Conservation (phyloP, 2,888 invertebrate genomes). For the Belgica antarctica region DNA sequence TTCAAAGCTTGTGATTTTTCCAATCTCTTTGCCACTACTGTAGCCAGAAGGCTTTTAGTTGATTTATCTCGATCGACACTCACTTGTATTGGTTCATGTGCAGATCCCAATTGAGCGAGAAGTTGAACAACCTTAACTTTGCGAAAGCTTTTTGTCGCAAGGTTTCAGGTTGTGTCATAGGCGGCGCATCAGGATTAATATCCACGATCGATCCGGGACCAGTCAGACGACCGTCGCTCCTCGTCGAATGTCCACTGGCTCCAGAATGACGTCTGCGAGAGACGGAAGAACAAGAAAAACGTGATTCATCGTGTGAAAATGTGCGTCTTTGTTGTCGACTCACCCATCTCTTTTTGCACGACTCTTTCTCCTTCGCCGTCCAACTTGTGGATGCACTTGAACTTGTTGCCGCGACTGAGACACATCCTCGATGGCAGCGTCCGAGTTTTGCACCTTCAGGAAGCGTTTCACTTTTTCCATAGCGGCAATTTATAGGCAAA, state of each 20-base stretch:
- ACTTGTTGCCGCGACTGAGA: slow-evolving; percentile 32
- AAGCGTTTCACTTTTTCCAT: slow-evolving; percentile 40
- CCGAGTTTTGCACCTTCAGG: slow-evolving; percentile 31
- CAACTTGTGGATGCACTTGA: slow-evolving; percentile 41
- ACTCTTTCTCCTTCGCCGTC: slow-evolving; percentile 52
- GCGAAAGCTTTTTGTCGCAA: slow-evolving; percentile 55
- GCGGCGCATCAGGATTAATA: not conserved
- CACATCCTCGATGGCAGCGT: slow-evolving; percentile 16
- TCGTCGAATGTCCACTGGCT: slow-evolving; percentile 17
- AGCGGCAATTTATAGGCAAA: not conserved
- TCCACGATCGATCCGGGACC: slow-evolving; percentile 33
- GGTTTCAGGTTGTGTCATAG: slow-evolving; percentile 45
- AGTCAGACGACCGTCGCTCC: not conserved
- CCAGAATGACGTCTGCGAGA: slow-evolving; percentile 28
- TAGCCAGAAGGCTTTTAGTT: not conserved
- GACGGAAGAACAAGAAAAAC: not conserved
- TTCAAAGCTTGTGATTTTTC: too few species aligned
- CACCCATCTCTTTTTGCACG: slow-evolving; percentile 52
- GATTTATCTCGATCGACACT: not conserved
- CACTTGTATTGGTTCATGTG: slow-evolving; percentile 56
- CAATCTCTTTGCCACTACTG: too few species aligned
- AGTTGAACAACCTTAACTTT: slow-evolving; percentile 56
- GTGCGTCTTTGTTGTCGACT: slow-evolving; percentile 31
- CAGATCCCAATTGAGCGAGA: slow-evolving; percentile 56
- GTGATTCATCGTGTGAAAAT: not conserved